A percentile compares a stretch with the other conserved stretches of the same genome.
Conservation (phyloP, 1,140 invertebrate species). For the Alviniconcha marisindica region DNA sequence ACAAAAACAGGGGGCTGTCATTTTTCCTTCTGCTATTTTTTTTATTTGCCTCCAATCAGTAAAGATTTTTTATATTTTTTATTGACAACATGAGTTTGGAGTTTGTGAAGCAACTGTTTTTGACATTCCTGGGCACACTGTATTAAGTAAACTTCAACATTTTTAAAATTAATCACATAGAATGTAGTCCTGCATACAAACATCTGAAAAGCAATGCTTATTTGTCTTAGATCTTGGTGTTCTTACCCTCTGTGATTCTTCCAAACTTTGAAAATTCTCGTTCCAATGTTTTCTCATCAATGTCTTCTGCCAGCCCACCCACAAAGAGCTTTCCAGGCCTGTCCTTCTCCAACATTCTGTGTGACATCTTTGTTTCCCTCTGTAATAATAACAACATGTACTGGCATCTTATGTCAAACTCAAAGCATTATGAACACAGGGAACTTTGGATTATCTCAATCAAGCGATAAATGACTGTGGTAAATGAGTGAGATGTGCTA, state of each 20-base stretch:
- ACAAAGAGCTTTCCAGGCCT: slow-evolving; percentile 62
- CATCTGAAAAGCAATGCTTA: background rate
- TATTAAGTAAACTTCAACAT: background rate
- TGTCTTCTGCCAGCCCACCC: slow-evolving; percentile 55
- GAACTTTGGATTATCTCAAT: too few relatives aligned
- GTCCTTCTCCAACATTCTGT: slow-evolving; percentile 49
- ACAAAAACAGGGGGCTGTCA: too few relatives aligned
- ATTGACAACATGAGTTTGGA: too few relatives aligned
- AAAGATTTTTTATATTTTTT: too few relatives aligned
- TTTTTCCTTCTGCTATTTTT: too few relatives aligned
- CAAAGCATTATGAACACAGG: too few relatives aligned
- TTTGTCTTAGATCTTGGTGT: background rate
- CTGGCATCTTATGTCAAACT: too few relatives aligned
- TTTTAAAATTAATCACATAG: background rate
- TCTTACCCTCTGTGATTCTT: slow-evolving; percentile 58
- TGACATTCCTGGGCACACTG: background rate
- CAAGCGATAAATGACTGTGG: too few relatives aligned
- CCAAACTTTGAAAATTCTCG: slow-evolving; percentile 59
- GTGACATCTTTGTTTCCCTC: slow-evolving; percentile 27
- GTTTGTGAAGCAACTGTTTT: background rate
- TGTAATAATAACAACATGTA: background rate
- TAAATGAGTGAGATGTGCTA: too few relatives aligned
- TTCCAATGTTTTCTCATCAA: slow-evolving; percentile 56
- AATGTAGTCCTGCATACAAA: background rate
- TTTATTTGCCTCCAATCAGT: too few relatives aligned